Evolutionary conservation across 2,888 invertebrate genomes (phyloP).

Genomic region (Boloria euphrosyne): DNA sequence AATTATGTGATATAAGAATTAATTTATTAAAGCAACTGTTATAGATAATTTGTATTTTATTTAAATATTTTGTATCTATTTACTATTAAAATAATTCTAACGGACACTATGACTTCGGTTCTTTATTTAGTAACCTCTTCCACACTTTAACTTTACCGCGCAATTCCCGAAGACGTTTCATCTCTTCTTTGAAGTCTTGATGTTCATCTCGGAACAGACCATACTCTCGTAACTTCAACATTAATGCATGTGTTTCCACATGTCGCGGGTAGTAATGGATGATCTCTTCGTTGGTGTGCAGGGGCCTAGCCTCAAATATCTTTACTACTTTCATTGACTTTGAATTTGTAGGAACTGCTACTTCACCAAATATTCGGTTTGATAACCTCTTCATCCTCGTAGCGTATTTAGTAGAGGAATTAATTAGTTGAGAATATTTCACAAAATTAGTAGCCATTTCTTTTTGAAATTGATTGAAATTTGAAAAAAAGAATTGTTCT

Average conservation of each 20-base stretch:
- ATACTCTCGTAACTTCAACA: conserved; percentile 87
- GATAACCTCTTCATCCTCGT: conserved; percentile 92
- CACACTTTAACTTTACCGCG: conserved; percentile 87
- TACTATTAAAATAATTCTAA: background rate
- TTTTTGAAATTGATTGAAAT: background rate
- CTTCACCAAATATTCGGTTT: conserved; percentile 94
- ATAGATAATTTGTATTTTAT: conserved; percentile 12
- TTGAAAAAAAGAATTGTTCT: background rate
- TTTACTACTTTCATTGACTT: conserved; percentile 92
- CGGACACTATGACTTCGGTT: conserved; percentile 30
- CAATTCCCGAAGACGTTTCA: conserved; percentile 87
- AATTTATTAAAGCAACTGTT: conserved; percentile 1
- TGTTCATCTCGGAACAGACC: conserved; percentile 94
- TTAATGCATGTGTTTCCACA: conserved; percentile 87
- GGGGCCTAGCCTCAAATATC: conserved; percentile 88
- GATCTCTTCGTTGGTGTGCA: conserved; percentile 87
- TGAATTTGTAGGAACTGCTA: conserved; percentile 87
- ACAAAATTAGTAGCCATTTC: conserved; percentile 84
- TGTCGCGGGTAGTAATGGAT: conserved; percentile 94
- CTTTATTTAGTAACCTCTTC: conserved; percentile 57
- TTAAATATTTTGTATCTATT: conserved; percentile 8
- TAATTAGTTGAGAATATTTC: conserved; percentile 87
- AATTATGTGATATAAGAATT: background rate
- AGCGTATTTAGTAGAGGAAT: conserved; percentile 89
- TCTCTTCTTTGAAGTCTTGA: conserved; percentile 94